A percentile compares a stretch with the other conserved stretches of the same genome.
These are phyloP conservation scores for Phorcus lineatus DNA, from an alignment of 2,888 invertebrate genomes.

Conservation along the genomic window DNA sequence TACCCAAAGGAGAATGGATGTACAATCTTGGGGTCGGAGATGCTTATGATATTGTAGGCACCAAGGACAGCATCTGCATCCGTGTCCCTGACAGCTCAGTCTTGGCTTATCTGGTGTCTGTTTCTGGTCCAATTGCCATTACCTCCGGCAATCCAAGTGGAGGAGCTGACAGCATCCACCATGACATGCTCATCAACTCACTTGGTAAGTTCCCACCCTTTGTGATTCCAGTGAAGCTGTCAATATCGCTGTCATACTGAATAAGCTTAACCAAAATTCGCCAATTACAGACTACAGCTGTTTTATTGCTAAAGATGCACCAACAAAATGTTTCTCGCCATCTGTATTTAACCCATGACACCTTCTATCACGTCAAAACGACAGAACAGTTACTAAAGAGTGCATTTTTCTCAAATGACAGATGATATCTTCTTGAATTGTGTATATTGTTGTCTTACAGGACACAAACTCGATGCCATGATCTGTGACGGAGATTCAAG, in stretches of 20 bases:
- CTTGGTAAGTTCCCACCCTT: conserved; percentile 42
- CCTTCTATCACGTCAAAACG: too few species aligned
- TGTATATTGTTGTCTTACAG: conserved; percentile 47
- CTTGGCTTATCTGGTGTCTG: conserved; percentile 51
- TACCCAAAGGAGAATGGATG: conserved; percentile 56
- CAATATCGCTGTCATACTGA: too few species aligned
- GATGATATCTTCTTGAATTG: too few species aligned
- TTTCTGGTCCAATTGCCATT: conserved; percentile 57
- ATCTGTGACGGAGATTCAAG: conserved; percentile 58
- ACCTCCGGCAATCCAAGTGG: conserved; percentile 61
- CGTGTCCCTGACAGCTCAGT: conserved; percentile 57
- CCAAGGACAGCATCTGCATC: conserved; percentile 53
- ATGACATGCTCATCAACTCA: conserved; percentile 54
- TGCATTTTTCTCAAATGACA: too few species aligned
- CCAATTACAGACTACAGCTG: too few species aligned
- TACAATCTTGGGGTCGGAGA: conserved; percentile 48
- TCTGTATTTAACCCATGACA: too few species aligned
- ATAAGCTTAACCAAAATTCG: too few species aligned
- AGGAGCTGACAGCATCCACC: conserved; percentile 58
- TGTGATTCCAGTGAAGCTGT: too few species aligned
- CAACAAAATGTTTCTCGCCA: too few species aligned
- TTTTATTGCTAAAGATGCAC: too few species aligned
- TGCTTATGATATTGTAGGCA: conserved; percentile 46
- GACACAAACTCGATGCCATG: conserved; percentile 52
- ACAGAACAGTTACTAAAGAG: too few species aligned